A percentile compares a stretch with the other conserved stretches of the same genome.
phyloP scores from a whole-genome alignment of 2,797 vertebrate species.

The Gambusia yucatana region DNA sequence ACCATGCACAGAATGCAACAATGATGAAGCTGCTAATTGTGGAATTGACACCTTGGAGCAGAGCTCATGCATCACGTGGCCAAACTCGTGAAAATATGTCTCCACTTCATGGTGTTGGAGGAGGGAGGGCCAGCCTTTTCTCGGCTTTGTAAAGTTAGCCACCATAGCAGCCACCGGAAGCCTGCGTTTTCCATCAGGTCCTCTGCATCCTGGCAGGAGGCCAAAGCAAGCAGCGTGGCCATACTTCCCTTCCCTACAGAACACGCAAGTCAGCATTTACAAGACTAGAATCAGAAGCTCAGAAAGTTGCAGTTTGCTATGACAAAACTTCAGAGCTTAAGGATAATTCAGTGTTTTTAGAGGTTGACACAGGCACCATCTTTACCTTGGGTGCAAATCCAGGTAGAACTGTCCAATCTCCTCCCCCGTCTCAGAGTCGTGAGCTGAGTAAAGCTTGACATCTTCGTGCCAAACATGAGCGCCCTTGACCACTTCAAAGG shows the following conservation, averaged over 20 bases:
- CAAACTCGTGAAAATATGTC: slow-evolving; percentile 97
- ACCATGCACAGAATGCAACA: background rate
- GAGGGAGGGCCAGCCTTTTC: slow-evolving; percentile 81
- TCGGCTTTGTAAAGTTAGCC: slow-evolving; percentile 90
- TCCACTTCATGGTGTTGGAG: slow-evolving; percentile 94
- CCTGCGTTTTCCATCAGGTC: slow-evolving; percentile 86
- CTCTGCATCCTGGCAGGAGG: slow-evolving; percentile 89
- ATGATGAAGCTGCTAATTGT: background rate
- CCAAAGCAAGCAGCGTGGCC: slow-evolving; percentile 94
- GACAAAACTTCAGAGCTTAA: background rate
- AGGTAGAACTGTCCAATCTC: slow-evolving; percentile 93
- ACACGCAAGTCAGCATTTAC: background rate
- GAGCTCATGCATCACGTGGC: slow-evolving; percentile 96
- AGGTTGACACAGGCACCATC: background rate
- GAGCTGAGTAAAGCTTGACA: slow-evolving; percentile 87
- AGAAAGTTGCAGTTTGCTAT: background rate
- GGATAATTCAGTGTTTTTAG: background rate
- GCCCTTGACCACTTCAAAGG: slow-evolving; percentile 82
- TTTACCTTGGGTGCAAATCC: slow-evolving; percentile 93
- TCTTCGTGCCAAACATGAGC: slow-evolving; percentile 89
- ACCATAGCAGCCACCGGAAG: slow-evolving; percentile 92
- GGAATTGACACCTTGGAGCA: slow-evolving; percentile 87
- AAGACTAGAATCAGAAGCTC: background rate
- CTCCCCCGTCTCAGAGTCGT: slow-evolving; percentile 84
- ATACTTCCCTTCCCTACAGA: slow-evolving; percentile 91